A percentile compares a stretch with the other conserved stretches of the same genome.
These are phyloP conservation scores for Diphyllodes magnificus DNA, from an alignment of 2,113 vertebrate species.

Conservation along the genomic window DNA sequence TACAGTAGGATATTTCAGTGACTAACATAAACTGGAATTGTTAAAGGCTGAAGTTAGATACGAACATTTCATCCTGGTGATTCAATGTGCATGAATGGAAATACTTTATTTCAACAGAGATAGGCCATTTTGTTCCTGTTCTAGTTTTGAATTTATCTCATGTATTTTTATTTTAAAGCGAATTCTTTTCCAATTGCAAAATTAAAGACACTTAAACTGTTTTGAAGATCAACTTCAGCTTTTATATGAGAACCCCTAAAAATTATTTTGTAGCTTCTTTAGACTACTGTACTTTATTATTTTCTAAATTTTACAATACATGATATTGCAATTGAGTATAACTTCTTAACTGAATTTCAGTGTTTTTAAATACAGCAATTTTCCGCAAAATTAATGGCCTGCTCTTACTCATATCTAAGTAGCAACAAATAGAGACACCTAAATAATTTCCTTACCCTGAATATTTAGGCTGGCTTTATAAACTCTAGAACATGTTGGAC, in stretches of 20 bases:
- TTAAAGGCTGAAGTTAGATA: neutral
- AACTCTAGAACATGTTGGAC: neutral
- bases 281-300: neutral
- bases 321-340: neutral
- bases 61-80: neutral
- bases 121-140: neutral
- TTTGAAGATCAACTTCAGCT: neutral
- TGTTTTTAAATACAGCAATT: neutral
- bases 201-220: neutral
- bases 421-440: neutral
- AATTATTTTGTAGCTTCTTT: neutral
- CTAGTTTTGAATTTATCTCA: neutral
- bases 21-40: neutral
- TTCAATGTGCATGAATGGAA: neutral
- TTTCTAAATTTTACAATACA: neutral
- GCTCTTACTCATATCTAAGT: neutral
- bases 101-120: neutral
- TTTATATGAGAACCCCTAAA: neutral
- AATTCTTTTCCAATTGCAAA: neutral
- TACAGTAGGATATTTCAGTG: neutral
- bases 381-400: neutral
- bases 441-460: neutral
- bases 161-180: neutral
- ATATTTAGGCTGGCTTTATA: neutral
- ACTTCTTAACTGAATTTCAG: neutral